Evolutionary conservation across 2,113 vertebrate genomes (phyloP).

Genomic region (Solea senegalensis): DNA sequence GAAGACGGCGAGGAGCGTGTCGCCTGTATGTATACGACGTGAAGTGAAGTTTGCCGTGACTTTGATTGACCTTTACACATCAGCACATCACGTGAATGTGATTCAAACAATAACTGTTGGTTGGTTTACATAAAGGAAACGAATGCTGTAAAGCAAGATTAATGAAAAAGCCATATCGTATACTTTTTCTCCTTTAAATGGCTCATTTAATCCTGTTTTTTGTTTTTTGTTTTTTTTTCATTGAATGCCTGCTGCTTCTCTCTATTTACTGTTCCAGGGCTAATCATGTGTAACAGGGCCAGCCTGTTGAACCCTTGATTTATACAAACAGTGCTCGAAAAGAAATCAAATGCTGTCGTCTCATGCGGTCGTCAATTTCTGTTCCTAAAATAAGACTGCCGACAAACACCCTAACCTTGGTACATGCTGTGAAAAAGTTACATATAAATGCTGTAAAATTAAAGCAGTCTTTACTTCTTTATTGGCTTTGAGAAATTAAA

Average conservation of each 20-base stretch:
- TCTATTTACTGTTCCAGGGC: constrained; percentile 23
- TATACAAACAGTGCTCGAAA: constrained; percentile 12
- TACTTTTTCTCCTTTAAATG: not conserved
- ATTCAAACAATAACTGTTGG: constrained; percentile 27
- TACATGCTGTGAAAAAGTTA: too few species aligned
- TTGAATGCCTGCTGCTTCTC: constrained; percentile 8
- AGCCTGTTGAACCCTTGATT: constrained; percentile 13
- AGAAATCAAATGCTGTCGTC: constrained; percentile 14
- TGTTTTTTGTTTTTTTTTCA: not conserved
- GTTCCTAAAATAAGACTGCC: not conserved
- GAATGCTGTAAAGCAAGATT: not conserved
- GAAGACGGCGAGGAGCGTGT: not conserved
- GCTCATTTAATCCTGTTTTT: constrained; percentile 17
- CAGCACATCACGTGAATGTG: constrained; percentile 25
- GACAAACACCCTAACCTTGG: not conserved
- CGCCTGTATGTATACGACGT: too few species aligned
- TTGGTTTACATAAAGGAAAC: constrained; percentile 12
- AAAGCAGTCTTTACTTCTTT: too few species aligned
- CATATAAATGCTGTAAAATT: too few species aligned
- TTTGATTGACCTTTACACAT: constrained; percentile 41
- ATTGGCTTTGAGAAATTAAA: too few species aligned
- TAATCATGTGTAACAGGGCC: not conserved
- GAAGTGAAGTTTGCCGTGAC: constrained; percentile 15
- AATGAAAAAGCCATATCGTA: too few species aligned
- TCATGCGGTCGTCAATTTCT: constrained; percentile 9